phyloP scores from a whole-genome alignment of 2,888 invertebrate genomes.

The Dioctria linearis region DNA sequence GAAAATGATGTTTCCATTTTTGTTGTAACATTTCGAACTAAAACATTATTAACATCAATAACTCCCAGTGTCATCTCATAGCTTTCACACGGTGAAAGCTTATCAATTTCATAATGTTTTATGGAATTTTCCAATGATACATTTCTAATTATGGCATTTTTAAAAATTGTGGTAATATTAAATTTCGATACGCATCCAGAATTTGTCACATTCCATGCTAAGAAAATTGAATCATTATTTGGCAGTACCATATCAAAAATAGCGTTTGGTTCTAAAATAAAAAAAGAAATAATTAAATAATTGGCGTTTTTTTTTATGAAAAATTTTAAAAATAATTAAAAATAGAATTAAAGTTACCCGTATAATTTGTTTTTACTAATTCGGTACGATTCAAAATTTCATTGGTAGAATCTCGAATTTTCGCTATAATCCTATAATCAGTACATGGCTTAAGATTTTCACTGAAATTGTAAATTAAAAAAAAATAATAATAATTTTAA shows the following conservation, averaged over 20 bases:
- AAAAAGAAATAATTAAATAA: neutral
- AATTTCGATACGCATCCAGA: constrained; percentile 19
- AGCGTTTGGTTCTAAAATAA: constrained; percentile 15
- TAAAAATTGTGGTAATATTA: constrained; percentile 12
- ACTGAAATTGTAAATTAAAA: constrained; percentile 7
- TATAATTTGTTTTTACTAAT: constrained; percentile 16
- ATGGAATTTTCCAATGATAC: constrained; percentile 13
- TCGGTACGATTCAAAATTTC: neutral
- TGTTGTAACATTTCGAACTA: constrained; percentile 24
- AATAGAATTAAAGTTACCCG: neutral
- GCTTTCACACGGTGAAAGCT: constrained; percentile 10
- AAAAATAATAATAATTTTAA: neutral
- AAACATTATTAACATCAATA: constrained; percentile 21
- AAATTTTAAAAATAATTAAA: neutral
- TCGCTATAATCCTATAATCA: constrained; percentile 24
- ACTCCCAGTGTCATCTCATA: constrained; percentile 15
- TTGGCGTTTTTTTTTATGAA: neutral
- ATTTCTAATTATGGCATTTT: neutral
- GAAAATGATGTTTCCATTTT: constrained; percentile 23
- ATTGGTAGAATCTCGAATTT: constrained; percentile 4
- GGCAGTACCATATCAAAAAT: constrained; percentile 31
- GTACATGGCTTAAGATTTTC: constrained; percentile 52
- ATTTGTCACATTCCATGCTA: constrained; percentile 32
- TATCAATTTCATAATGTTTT: constrained; percentile 3
- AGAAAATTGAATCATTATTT: constrained; percentile 31